Base-by-base conservation (phyloP, 2,113 vertebrate species). In the Oenanthe melanoleuca region DNA sequence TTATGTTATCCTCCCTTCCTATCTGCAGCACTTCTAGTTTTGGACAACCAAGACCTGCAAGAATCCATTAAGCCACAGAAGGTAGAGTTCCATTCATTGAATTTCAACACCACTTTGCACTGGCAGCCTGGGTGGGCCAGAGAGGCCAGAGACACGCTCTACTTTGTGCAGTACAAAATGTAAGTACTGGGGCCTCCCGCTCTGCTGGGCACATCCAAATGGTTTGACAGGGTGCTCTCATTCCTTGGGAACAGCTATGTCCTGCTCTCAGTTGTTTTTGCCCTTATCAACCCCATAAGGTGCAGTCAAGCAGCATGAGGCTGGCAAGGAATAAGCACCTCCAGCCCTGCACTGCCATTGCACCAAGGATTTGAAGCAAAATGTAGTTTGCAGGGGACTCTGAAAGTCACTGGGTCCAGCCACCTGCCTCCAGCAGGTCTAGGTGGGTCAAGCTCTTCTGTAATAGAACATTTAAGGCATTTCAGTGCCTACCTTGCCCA, bases 141-240 rank as follows among this genome's bases (percentile, higher is more conserved):
- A 38, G 16, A 55, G 12, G 15, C 38, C 17, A 96, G 93, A 40
- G 80, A 66, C n/a, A 69, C 24, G 0, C 5, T 96, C 91, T 98
- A 98, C 93, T 97, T 97, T 29, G 97, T 98, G 71, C 97, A 98
- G 61, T 97, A 97, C 22, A 98, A 98, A 97, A 77, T 92, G 98
- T 98, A 96, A 97, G 98, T 98, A 89, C 70, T 1, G 0, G 61
- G 33, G 12, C n/a, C 50, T 72, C 15, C 64, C 2, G 0, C 24
- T 2, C 1, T 16, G 37, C 63, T 92, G 83, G 63, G 56, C 45
- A 29, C 1, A 2, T 26, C 26, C 13, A 6, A 89, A 15, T n/a
- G 11, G 42, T 38, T 80, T 40, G 50, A 50, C 21, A 45, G 26
- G 33, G n/a, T 40, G 14, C n/a, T 70, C 14, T 24, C 29, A 13